A percentile compares a stretch with the other conserved stretches of the same genome.
Evolutionary conservation across 2,888 invertebrate genomes (phyloP).

Genomic region (Aleiodes leptofemur): DNA sequence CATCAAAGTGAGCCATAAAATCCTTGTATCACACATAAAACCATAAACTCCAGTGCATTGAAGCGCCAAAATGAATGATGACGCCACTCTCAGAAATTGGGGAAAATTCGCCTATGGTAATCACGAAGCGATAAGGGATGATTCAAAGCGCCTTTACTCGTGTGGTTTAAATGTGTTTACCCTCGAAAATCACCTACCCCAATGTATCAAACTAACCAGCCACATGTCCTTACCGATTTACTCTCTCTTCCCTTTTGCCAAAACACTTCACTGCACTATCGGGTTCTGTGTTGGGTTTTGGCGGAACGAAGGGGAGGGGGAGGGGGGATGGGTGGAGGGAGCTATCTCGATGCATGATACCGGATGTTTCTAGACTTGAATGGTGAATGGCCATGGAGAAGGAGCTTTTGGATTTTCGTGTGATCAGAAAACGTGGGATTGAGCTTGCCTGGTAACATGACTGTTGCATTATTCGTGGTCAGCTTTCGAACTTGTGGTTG

Average conservation of each 20-base stretch:
- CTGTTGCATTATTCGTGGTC: conserved; percentile 72
- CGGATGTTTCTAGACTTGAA: conserved; percentile 29
- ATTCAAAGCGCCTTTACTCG: conserved; percentile 52
- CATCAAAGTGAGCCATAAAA: neutral
- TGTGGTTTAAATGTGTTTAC: conserved; percentile 56
- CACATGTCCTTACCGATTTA: conserved; percentile 47
- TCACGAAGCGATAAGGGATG: conserved; percentile 24
- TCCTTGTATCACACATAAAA: neutral
- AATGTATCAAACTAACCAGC: conserved; percentile 51
- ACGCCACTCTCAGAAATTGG: too few species aligned
- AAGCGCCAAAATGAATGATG: too few species aligned
- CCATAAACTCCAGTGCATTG: neutral
- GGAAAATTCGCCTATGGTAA: too few species aligned
- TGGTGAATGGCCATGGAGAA: neutral
- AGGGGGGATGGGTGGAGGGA: neutral
- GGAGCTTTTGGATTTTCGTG: conserved; percentile 38
- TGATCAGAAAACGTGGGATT: conserved; percentile 55
- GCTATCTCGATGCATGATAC: conserved; percentile 31
- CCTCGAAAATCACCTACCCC: conserved; percentile 16
- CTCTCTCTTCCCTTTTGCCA: conserved; percentile 10
- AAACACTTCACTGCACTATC: conserved; percentile 19
- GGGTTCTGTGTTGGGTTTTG: neutral
- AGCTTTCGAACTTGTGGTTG: conserved; percentile 71
- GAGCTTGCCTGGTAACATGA: conserved; percentile 66
- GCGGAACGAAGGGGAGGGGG: neutral